Percentiles rank a stretch among this genome's conserved stretches.
These are phyloP conservation scores for Menidia menidia DNA, from an alignment of 2,797 vertebrate species.

Conservation along the genomic window DNA sequence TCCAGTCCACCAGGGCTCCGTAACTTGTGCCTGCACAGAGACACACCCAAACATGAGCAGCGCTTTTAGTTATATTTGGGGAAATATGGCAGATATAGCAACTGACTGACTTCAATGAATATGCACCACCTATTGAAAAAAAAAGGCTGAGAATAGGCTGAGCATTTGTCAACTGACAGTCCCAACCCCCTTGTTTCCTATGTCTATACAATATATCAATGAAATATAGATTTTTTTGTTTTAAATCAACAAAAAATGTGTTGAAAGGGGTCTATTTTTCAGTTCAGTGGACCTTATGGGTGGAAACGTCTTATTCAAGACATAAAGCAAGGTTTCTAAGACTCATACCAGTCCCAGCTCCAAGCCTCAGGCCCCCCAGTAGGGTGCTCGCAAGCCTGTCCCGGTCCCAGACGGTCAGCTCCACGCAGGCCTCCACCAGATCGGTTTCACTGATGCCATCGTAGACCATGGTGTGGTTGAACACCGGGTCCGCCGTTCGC, in stretches of 20 bases:
- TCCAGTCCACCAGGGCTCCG: slow-evolving; percentile 92
- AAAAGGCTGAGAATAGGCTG: no score
- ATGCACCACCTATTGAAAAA: no score
- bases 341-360: slow-evolving; percentile 89
- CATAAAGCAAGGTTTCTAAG: background rate
- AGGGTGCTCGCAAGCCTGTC: slow-evolving; percentile 92
- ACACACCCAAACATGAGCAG: slow-evolving; percentile 16
- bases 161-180: no score
- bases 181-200: no score
- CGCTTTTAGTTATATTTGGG: background rate
- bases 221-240: no score
- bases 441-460: slow-evolving; percentile 92
- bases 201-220: no score
- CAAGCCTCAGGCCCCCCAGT: slow-evolving; percentile 92
- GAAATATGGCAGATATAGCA: no score
- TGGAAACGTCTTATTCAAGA: background rate
- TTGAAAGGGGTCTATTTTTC: background rate
- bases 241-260: no score
- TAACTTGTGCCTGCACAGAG: slow-evolving; percentile 89
- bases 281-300: background rate
- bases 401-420: slow-evolving; percentile 95
- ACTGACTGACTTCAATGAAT: no score
- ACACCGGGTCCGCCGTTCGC: slow-evolving; percentile 87
- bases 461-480: slow-evolving; percentile 99
- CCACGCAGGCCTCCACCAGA: slow-evolving; percentile 91